These are phyloP conservation scores for Arctopsyche grandis DNA, from an alignment of 1,140 invertebrate genomes.

Conservation along the genomic window DNA sequence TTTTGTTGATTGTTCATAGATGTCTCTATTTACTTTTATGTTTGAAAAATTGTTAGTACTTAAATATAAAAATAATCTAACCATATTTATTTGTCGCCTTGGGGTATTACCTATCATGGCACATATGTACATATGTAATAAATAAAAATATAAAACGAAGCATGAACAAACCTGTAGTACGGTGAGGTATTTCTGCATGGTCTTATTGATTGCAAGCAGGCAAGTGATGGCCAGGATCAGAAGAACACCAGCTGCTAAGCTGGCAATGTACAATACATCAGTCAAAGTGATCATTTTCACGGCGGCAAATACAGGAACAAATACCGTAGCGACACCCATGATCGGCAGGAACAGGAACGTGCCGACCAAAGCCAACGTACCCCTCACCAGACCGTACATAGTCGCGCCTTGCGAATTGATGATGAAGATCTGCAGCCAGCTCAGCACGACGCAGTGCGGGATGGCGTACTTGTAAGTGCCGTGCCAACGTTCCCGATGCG, in stretches of 20 bases:
- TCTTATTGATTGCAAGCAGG: slow-evolving; percentile 70
- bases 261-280: slow-evolving; percentile 70
- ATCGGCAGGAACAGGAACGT: slow-evolving; percentile 80
- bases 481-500: slow-evolving; percentile 76
- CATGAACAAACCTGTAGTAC: slow-evolving; percentile 67
- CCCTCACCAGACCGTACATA: slow-evolving; percentile 80
- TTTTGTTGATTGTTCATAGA: too few species aligned
- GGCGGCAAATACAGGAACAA: slow-evolving; percentile 77
- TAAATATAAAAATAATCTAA: too few species aligned
- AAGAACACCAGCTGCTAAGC: slow-evolving; percentile 65
- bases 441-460: slow-evolving; percentile 86
- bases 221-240: slow-evolving; percentile 72
- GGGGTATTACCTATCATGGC: too few species aligned
- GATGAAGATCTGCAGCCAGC: slow-evolving; percentile 87
- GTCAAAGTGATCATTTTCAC: slow-evolving; percentile 76
- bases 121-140: background rate
- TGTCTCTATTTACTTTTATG: too few species aligned
- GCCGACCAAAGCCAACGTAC: slow-evolving; percentile 79
- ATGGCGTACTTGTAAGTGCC: slow-evolving; percentile 81
- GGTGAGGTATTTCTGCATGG: slow-evolving; percentile 73
- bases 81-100: too few species aligned
- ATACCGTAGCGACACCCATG: slow-evolving; percentile 77
- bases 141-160: background rate
- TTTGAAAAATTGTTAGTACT: background rate
- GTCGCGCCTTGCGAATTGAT: slow-evolving; percentile 82